Evolutionary conservation across 2,888 invertebrate genomes (phyloP), one percentile per base, ranked within the genome.

Genomic region (Mesorhabditis spiculigera): DNA sequence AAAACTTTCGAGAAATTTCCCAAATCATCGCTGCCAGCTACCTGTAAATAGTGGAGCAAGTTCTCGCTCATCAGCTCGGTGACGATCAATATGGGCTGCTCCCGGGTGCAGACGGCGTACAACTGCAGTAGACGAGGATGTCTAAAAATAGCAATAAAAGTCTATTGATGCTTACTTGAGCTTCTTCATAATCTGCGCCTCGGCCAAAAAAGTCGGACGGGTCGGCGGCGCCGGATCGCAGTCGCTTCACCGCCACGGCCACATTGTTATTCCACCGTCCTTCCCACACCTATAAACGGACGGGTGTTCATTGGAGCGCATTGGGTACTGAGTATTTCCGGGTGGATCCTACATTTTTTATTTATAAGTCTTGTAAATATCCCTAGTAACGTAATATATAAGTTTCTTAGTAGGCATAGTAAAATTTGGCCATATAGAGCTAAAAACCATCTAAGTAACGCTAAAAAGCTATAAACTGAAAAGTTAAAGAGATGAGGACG

Each of bases 11-110:
- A 28, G 28, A 28, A 1, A 28, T 28, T 28, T 28, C 28, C 28
- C 28, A 28, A 28, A 28, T 65, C 10, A 78, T 71, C 58, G 8
- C 58, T 50, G n/a, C 8, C 2, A n/a, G 3, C n/a, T 13, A 50
- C 58, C 58, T 90, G 90, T 84, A 98, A 90, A 88, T 91, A 96
- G 86, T 97, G 96, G 81, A 98, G 89, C 72, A 97, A 89, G 80
- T 96, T 96, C 79, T 98, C 94, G 88, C 95, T 93, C 97, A 99
- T 98, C 76, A 98, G 90, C 88, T 98, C 98, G 13, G 98, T 98
- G 80, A 98, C 95, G 85, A 99, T 96, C 87, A 96, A 97, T 86
- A 99, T 97, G 6, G 98, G 98, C 87, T 98, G 98, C 87, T 98
- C 97, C 86, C 95, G 92, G 28, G 98, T 98, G 88, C 98, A 98